These are phyloP conservation scores for Edolisoma coerulescens DNA, from an alignment of 2,113 vertebrate genomes.

Conservation along the genomic window DNA sequence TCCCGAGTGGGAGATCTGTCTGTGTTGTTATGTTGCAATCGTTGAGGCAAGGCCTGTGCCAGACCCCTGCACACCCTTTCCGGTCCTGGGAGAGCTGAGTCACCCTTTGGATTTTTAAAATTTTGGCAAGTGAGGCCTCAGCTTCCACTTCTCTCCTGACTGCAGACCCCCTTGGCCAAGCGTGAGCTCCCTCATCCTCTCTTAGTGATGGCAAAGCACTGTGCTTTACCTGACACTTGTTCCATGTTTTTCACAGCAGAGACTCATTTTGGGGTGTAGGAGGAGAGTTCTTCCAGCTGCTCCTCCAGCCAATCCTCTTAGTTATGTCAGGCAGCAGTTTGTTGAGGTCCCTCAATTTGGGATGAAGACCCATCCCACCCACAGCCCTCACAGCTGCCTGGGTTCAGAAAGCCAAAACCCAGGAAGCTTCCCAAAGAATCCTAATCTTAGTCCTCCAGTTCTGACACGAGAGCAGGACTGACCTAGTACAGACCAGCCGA, in stretches of 20 bases:
- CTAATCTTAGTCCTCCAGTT: not conserved
- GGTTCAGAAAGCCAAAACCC: not conserved
- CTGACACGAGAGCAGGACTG: not conserved
- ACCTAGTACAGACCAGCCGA: not conserved
- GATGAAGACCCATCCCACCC: not conserved
- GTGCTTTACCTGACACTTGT: not conserved
- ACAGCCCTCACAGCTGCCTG: not conserved
- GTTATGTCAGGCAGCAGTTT: not conserved
- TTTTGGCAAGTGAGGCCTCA: not conserved
- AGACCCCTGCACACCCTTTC: not conserved
- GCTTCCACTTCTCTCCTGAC: not conserved
- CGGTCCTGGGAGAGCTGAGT: not conserved
- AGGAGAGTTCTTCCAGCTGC: not conserved
- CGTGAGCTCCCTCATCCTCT: not conserved
- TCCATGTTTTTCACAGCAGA: not conserved
- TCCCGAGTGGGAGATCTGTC: not conserved
- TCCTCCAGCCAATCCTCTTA: not conserved
- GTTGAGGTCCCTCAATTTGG: not conserved
- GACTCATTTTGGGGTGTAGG: accelerated
- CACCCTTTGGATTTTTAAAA: not conserved
- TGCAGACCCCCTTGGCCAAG: not conserved
- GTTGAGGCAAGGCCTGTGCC: not conserved
- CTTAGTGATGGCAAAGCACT: not conserved
- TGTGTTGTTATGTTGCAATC: not conserved
- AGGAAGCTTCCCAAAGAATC: not conserved